phyloP scores from a whole-genome alignment of 2,113 vertebrate species.

The Menura novaehollandiae region DNA sequence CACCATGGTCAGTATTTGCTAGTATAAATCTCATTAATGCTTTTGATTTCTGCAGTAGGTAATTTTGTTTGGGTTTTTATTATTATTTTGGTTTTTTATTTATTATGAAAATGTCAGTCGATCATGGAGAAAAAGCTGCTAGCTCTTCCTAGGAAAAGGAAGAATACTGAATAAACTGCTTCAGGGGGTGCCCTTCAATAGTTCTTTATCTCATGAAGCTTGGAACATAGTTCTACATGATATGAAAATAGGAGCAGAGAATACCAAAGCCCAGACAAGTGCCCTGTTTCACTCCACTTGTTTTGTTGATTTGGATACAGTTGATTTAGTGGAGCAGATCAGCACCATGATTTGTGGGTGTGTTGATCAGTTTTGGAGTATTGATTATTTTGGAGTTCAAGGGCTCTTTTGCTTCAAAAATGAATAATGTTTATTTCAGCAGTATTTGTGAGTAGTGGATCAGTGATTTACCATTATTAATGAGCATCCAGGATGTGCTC shows the following conservation, averaged over 20 bases:
- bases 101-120: not conserved
- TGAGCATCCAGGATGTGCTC: not conserved
- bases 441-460: not conserved
- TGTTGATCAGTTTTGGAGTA: not conserved
- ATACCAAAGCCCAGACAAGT: not conserved
- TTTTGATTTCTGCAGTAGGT: not conserved
- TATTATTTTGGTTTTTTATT: not conserved
- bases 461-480: not conserved
- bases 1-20: slow-evolving; percentile 54
- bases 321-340: not conserved
- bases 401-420: not conserved
- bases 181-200: not conserved
- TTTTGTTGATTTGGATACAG: not conserved
- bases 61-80: not conserved
- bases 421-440: not conserved
- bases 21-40: not conserved
- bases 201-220: not conserved
- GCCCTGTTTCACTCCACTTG: not conserved
- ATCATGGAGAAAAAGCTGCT: not conserved
- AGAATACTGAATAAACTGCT: not conserved
- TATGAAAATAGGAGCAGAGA: not conserved
- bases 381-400: not conserved
- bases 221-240: not conserved
- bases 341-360: not conserved
- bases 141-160: not conserved